Evolutionary conservation across 2,113 vertebrate genomes (phyloP).

Genomic region (Hippoglossus stenolepis): DNA sequence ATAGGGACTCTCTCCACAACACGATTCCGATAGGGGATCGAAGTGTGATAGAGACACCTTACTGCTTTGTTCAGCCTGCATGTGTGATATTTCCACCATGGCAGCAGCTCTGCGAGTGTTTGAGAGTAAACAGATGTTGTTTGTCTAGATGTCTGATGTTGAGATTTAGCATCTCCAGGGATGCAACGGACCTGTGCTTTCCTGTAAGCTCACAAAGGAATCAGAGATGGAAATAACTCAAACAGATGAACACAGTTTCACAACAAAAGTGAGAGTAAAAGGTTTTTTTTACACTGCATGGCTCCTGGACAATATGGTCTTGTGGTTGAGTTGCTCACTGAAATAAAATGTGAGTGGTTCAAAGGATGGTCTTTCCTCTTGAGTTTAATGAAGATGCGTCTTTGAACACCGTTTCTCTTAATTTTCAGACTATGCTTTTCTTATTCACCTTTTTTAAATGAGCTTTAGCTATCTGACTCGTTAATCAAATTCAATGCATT

Average conservation of each 20-base stretch:
- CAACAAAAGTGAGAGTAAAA: slow-evolving; percentile 44
- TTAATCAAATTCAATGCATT: too few species aligned
- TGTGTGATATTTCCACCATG: slow-evolving; percentile 61
- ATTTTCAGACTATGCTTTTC: neutral
- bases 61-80: slow-evolving; percentile 57
- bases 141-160: slow-evolving; percentile 79
- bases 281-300: slow-evolving; percentile 17
- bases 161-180: slow-evolving; percentile 80
- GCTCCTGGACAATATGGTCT: slow-evolving; percentile 44
- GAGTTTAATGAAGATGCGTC: neutral
- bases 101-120: slow-evolving; percentile 69
- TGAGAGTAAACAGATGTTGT: slow-evolving; percentile 84
- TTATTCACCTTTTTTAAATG: neutral
- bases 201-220: slow-evolving; percentile 75
- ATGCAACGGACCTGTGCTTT: slow-evolving; percentile 71
- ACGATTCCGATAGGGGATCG: slow-evolving; percentile 42
- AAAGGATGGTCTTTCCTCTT: slow-evolving; percentile 15
- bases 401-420: neutral
- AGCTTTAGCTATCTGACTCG: neutral
- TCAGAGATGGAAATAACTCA: slow-evolving; percentile 67
- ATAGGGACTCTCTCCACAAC: slow-evolving; percentile 34
- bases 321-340: slow-evolving; percentile 28
- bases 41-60: slow-evolving; percentile 50
- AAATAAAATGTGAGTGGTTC: slow-evolving; percentile 28
- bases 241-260: slow-evolving; percentile 61